Evolutionary conservation across 2,888 invertebrate species (phyloP).

Genomic region (Agonopterix heracliana): DNA sequence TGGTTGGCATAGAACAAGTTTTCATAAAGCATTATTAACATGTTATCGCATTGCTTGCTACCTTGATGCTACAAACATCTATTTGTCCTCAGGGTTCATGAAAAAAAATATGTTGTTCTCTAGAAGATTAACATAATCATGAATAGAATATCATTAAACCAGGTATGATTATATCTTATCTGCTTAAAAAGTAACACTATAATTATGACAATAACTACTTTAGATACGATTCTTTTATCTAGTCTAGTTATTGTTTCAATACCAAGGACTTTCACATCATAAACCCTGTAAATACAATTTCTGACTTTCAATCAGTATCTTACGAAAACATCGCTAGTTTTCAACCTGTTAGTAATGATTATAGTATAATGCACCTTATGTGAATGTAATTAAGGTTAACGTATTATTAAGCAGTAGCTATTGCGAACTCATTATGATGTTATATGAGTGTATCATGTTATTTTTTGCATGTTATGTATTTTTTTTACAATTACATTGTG

Average conservation of each 20-base stretch:
- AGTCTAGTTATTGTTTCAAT: constrained; percentile 6
- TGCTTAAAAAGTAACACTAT: neutral
- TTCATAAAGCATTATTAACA: too few species aligned
- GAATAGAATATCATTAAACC: too few species aligned
- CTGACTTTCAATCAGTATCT: constrained; percentile 19
- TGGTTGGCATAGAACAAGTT: too few species aligned
- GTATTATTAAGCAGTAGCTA: constrained; percentile 13
- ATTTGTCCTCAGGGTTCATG: too few species aligned
- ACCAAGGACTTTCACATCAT: constrained; percentile 26
- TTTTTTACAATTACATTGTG: neutral
- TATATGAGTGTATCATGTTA: neutral
- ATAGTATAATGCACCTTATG: neutral
- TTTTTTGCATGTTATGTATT: neutral
- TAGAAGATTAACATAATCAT: too few species aligned
- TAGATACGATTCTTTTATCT: neutral
- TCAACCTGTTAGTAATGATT: neutral
- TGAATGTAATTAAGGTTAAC: constrained; percentile 23
- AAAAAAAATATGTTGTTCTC: too few species aligned
- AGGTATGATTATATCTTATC: neutral
- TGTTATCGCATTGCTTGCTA: too few species aligned
- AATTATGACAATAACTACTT: neutral
- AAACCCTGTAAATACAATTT: constrained; percentile 16
- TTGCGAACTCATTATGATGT: constrained; percentile 4
- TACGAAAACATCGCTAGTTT: constrained; percentile 14
- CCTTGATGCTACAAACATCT: too few species aligned